Base-by-base conservation (phyloP, 2,888 invertebrate species). In the Callyntrura sp. region DNA sequence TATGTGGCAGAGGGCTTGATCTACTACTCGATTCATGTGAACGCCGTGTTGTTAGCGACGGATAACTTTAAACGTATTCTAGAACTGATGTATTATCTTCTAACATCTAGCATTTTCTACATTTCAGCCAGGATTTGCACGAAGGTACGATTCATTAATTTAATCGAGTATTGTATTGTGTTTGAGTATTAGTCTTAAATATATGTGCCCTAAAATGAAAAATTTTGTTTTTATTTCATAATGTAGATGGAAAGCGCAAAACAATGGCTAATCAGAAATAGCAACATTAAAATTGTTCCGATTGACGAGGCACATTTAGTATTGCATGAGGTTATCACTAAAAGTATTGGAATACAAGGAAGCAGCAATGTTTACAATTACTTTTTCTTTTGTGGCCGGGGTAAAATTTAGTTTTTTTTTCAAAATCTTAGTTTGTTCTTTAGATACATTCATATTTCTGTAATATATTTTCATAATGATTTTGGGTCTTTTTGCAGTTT, bases 331-430 rank as follows among this genome's bases (percentile, higher is more conserved):
- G 60, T 89, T n/a, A n/a, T 55, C 2, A 28, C 79, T 2, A 89
- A 85, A 9, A 73, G 81, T 23, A 48, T 89, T 57, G 89, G 89
- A 0, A 85, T 89, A 20, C 73, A 60, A 14, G 89, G 89, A 55
- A 84, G 85, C 11, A 48, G 70, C n/a, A n/a, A n/a, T 35, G 17
- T 89, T 89, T 23, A 89, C 89, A 0, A 65, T 89, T 8, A 89
- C 84, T 6, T 89, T 84, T 76, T 17, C 84, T 5, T 17, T 84
- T 0, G 2, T 57, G 0, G 65, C 84, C 0, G 55, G 55, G 55
- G 20, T 62, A 25, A 62, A 9, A 60, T 17, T n/a, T n/a, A n/a
- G n/a, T n/a, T n/a, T n/a, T n/a, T n/a, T n/a, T n/a, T n/a, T n/a
- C n/a, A n/a, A n/a, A n/a, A n/a, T n/a, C n/a, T n/a, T n/a, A n/a